These are phyloP conservation scores for Centruroides vittatus DNA, from an alignment of 1,140 invertebrate species.

Conservation along the genomic window DNA sequence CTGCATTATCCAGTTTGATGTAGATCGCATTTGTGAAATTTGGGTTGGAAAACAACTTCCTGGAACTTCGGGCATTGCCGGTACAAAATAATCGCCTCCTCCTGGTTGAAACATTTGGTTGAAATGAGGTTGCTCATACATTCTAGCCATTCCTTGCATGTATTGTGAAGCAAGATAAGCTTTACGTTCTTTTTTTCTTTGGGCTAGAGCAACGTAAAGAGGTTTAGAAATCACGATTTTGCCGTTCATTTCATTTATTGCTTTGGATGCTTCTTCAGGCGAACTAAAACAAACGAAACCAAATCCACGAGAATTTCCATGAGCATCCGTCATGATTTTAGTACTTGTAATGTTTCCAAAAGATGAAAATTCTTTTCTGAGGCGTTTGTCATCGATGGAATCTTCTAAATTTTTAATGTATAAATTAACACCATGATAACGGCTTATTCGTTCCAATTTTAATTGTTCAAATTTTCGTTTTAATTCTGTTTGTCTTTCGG, in stretches of 20 bases:
- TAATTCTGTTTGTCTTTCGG: conserved; percentile 89
- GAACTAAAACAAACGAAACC: conserved; percentile 98
- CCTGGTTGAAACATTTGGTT: conserved; percentile 53
- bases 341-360: conserved; percentile 96
- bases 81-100: conserved; percentile 73
- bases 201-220: conserved; percentile 93
- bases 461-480: conserved; percentile 91
- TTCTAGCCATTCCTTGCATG: no score
- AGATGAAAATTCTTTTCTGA: conserved; percentile 82
- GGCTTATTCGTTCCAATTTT: conserved; percentile 85
- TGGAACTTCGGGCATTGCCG: conserved; percentile 66
- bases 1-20: conserved; percentile 73
- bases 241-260: conserved; percentile 98
- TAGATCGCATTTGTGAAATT: conserved; percentile 68
- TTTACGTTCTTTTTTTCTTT: conserved; percentile 95
- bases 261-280: conserved; percentile 98
- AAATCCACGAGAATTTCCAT: conserved; percentile 71
- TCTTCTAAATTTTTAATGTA: conserved; percentile 99
- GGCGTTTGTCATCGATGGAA: conserved; percentile 86
- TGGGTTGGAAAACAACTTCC: conserved; percentile 71
- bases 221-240: conserved; percentile 93
- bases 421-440: conserved; percentile 85
- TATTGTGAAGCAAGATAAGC: conserved; percentile 31
- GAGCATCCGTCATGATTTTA: conserved; percentile 88
- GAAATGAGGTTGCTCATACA: no score